Evolutionary conservation across 37 sponge, comb jelly and placozoan genomes (phyloP).

Genomic region (Ephydatia muelleri): DNA sequence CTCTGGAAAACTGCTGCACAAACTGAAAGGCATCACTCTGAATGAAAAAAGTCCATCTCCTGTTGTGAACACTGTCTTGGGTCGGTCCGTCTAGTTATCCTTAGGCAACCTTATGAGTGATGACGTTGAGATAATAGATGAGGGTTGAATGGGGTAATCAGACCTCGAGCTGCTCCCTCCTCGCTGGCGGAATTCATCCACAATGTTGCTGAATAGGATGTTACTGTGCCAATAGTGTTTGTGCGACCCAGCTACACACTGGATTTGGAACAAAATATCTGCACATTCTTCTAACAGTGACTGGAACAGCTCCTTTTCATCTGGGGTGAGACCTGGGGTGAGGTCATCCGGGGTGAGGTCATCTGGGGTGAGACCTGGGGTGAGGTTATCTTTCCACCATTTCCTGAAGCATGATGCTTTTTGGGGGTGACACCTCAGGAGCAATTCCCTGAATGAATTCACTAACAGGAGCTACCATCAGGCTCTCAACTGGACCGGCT

Average conservation of each 20-base stretch:
- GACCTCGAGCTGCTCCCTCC: slow-evolving; percentile 14
- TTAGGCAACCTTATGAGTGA: slow-evolving; percentile 51
- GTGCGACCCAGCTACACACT: slow-evolving; percentile 29
- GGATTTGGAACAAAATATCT: background rate
- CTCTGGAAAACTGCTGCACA: slow-evolving; percentile 48
- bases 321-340: too few species aligned
- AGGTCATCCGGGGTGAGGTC: background rate
- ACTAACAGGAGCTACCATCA: background rate
- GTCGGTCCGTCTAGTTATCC: slow-evolving; percentile 13
- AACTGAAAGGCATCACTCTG: slow-evolving; percentile 59
- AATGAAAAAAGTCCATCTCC: slow-evolving; percentile 56
- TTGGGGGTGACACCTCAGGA: background rate
- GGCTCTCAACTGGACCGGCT: background rate
- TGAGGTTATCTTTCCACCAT: background rate
- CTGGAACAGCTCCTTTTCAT: background rate
- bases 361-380: too few species aligned
- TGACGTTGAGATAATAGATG: slow-evolving; percentile 43
- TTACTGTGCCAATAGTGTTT: slow-evolving; percentile 39
- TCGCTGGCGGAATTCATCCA: slow-evolving; percentile 29
- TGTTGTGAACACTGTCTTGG: slow-evolving; percentile 66
- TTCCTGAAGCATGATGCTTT: background rate
- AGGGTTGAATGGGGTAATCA: slow-evolving; percentile 40
- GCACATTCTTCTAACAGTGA: background rate
- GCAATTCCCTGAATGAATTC: background rate
- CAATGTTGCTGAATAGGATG: slow-evolving; percentile 47